Conservation (phyloP, 2,113 vertebrate species). For the Xenopus laevis region DNA sequence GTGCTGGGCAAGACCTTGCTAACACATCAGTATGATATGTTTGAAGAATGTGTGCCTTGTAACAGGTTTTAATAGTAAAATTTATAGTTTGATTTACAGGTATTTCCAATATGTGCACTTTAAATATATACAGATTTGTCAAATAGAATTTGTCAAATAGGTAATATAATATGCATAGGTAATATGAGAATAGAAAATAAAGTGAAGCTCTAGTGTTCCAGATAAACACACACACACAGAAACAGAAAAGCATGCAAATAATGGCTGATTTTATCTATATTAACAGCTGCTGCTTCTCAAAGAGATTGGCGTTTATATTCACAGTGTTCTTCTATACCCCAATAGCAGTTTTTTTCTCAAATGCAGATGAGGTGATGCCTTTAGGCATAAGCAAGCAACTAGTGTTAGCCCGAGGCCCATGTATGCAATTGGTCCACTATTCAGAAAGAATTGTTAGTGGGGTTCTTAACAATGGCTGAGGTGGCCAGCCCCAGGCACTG, state of each 20-base stretch:
- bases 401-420: slow-evolving; percentile 29
- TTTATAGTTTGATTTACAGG: too few species aligned
- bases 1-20: too few species aligned
- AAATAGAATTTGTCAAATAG: too few species aligned
- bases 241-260: background rate
- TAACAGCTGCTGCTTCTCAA: slow-evolving; percentile 14
- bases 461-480: slow-evolving; percentile 37
- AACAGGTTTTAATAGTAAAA: too few species aligned
- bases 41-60: too few species aligned
- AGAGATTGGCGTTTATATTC: slow-evolving; percentile 28
- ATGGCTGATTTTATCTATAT: slow-evolving; percentile 15
- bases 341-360: background rate
- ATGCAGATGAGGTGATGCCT: slow-evolving; percentile 38
- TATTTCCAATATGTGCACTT: too few species aligned
- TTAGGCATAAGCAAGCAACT: slow-evolving; percentile 26
- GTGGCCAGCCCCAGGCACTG: slow-evolving; percentile 30
- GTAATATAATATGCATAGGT: too few species aligned
- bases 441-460: slow-evolving; percentile 32
- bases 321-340: background rate
- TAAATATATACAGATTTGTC: too few species aligned
- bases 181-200: too few species aligned
- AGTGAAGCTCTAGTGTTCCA: too few species aligned
- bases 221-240: too few species aligned
- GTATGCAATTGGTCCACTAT: slow-evolving; percentile 38
- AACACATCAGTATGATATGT: too few species aligned